Percentiles rank a stretch among this genome's conserved stretches.
Evolutionary conservation across 2,888 invertebrate genomes (phyloP).

Genomic region (Schrankia costaestrigalis): DNA sequence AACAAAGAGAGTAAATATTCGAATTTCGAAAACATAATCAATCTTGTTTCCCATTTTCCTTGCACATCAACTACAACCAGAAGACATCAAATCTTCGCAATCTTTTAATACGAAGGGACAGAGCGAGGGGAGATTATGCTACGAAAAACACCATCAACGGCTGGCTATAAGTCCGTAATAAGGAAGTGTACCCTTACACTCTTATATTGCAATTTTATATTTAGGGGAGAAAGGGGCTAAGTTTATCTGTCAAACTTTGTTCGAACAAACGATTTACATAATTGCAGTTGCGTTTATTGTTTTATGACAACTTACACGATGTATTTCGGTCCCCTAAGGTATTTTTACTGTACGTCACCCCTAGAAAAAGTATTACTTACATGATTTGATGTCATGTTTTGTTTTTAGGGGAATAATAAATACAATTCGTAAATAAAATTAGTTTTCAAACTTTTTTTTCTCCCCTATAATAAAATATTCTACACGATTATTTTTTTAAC

Average conservation of each 20-base stretch:
- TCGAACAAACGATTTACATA: conserved; percentile 31
- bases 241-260: conserved; percentile 32
- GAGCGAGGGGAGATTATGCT: conserved; percentile 27
- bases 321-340: conserved; percentile 21
- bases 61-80: conserved; percentile 11
- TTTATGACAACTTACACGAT: conserved; percentile 25
- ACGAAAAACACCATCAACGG: conserved; percentile 30
- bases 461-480: too few species aligned
- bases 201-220: conserved; percentile 34
- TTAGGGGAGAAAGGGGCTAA: conserved; percentile 22
- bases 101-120: conserved; percentile 28
- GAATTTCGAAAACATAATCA: background rate
- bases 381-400: conserved; percentile 2
- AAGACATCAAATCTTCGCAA: conserved; percentile 25
- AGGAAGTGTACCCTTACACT: conserved; percentile 27
- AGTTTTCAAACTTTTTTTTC: too few species aligned
- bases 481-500: too few species aligned
- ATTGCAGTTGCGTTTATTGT: conserved; percentile 33
- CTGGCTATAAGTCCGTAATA: conserved; percentile 33
- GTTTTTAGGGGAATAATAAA: background rate
- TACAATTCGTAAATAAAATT: too few species aligned
- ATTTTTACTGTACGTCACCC: conserved; percentile 27
- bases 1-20: background rate
- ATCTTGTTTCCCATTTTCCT: conserved; percentile 12
- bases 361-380: conserved; percentile 13